Evolutionary conservation across 2,797 vertebrate species (phyloP).

Genomic region (Dermochelys coriacea): DNA sequence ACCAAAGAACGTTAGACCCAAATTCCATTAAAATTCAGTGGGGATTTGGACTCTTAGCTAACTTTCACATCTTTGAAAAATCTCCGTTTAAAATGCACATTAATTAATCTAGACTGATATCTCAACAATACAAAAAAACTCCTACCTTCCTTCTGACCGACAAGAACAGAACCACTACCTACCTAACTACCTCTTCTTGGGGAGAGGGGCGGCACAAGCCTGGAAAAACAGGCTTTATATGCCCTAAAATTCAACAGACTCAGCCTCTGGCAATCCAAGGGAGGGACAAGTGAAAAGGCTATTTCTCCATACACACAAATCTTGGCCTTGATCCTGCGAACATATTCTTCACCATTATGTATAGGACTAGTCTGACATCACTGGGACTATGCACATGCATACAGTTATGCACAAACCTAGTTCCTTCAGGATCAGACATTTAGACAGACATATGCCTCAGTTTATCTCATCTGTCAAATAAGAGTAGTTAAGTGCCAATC

Average conservation of each 20-base stretch:
- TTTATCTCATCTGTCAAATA: neutral
- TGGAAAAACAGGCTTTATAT: neutral
- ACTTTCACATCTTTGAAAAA: neutral
- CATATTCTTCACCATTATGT: neutral
- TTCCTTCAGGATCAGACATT: neutral
- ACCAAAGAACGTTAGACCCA: neutral
- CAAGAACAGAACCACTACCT: neutral
- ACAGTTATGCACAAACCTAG: neutral
- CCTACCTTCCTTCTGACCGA: neutral
- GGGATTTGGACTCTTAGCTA: neutral
- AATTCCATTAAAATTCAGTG: neutral
- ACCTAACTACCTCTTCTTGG: neutral
- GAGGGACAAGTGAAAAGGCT: neutral
- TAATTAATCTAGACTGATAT: neutral
- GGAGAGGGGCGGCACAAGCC: neutral
- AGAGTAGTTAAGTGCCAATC: conserved; percentile 20
- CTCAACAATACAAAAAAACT: neutral
- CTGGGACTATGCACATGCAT: neutral
- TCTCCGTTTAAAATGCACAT: neutral
- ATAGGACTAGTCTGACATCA: neutral
- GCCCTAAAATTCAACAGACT: neutral
- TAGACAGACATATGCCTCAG: neutral
- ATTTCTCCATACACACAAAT: neutral
- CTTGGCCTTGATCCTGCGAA: neutral
- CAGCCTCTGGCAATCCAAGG: neutral